These are phyloP conservation scores for Festucalex cinctus DNA, from an alignment of 2,113 vertebrate species.

Conservation along the genomic window DNA sequence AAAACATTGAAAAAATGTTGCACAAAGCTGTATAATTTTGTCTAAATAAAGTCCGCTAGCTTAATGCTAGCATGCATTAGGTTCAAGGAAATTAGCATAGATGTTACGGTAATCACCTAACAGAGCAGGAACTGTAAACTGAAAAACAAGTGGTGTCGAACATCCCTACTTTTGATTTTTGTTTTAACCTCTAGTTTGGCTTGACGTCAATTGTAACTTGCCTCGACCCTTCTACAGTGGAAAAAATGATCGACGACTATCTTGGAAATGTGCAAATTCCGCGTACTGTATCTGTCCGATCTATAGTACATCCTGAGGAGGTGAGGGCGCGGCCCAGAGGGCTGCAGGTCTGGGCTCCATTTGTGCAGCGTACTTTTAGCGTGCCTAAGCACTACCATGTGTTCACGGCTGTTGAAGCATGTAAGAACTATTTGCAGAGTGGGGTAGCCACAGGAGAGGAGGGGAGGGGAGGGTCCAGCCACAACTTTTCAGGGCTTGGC, in stretches of 20 bases:
- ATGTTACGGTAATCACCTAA: too few relatives aligned
- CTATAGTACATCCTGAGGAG: slow-evolving; percentile 46
- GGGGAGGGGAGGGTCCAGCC: neutral
- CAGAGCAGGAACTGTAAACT: too few relatives aligned
- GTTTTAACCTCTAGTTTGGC: too few relatives aligned
- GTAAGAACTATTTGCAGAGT: slow-evolving; percentile 44
- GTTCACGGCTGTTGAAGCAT: slow-evolving; percentile 60
- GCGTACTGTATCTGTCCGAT: slow-evolving; percentile 26
- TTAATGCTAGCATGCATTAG: too few relatives aligned
- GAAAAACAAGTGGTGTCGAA: too few relatives aligned
- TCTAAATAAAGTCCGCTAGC: too few relatives aligned
- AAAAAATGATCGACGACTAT: neutral
- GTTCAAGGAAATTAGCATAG: too few relatives aligned
- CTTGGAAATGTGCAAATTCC: slow-evolving; percentile 5
- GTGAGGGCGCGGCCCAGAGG: slow-evolving; percentile 59
- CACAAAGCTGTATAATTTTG: too few relatives aligned
- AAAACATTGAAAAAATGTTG: too few relatives aligned
- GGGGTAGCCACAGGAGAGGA: neutral
- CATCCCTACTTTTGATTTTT: too few relatives aligned
- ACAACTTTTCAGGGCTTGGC: slow-evolving; percentile 32
- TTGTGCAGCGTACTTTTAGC: slow-evolving; percentile 57
- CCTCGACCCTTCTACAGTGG: neutral
- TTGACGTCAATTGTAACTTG: too few relatives aligned
- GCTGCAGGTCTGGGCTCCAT: slow-evolving; percentile 46
- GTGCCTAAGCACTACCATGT: slow-evolving; percentile 67